Conservation (phyloP, 2,113 vertebrate genomes). For the Coreoperca whiteheadi region DNA sequence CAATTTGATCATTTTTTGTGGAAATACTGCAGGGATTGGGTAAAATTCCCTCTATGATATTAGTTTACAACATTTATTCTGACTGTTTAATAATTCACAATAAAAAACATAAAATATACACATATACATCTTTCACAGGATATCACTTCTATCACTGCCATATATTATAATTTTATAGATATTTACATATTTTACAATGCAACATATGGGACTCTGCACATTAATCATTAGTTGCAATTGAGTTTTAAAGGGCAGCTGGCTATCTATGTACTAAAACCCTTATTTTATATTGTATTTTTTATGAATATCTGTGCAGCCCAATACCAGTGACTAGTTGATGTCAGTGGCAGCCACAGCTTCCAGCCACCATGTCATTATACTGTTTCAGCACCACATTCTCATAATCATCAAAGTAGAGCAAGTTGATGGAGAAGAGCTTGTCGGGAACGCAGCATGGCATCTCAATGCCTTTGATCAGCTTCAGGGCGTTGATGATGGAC, state of each 20-base stretch:
- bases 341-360: constrained; percentile 89
- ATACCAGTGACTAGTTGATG: not conserved
- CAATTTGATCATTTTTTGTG: not conserved
- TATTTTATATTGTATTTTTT: not conserved
- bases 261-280: not conserved
- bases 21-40: not conserved
- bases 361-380: constrained; percentile 89
- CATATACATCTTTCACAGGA: constrained; percentile 75
- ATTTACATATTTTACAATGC: constrained; percentile 87
- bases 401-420: constrained; percentile 89
- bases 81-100: constrained; percentile 59
- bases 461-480: constrained; percentile 84
- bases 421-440: constrained; percentile 88
- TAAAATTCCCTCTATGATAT: constrained; percentile 6
- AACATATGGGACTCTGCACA: constrained; percentile 28
- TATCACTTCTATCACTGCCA: constrained; percentile 66
- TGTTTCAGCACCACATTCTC: constrained; percentile 90
- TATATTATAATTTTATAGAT: constrained; percentile 87
- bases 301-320: not conserved
- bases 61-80: constrained; percentile 73
- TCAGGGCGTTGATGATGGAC: constrained; percentile 89
- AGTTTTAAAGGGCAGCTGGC: constrained; percentile 6
- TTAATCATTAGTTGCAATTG: constrained; percentile 10
- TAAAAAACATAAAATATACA: constrained; percentile 80
- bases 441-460: constrained; percentile 89